Evolutionary conservation across 37 sponge, comb jelly and placozoan species (phyloP).

Genomic region (Chondrilla cf. caribensis): DNA sequence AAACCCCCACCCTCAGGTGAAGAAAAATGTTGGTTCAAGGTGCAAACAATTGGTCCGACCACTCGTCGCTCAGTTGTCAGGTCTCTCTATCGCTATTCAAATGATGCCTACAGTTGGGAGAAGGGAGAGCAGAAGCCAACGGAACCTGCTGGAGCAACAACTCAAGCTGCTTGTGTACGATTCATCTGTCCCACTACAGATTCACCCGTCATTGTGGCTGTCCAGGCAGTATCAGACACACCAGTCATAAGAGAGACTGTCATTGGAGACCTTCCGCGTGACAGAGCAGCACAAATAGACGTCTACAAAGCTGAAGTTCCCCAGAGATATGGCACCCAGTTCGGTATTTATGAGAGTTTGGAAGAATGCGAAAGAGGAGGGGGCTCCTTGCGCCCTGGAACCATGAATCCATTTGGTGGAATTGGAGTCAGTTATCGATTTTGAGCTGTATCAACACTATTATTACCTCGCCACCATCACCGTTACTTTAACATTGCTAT

Average conservation of each 20-base stretch:
- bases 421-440: too few relatives aligned
- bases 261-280: neutral
- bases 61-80: neutral
- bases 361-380: conserved; percentile 22
- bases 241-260: neutral
- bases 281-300: neutral
- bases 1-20: neutral
- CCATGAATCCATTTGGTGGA: too few relatives aligned
- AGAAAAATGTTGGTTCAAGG: conserved; percentile 8
- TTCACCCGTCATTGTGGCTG: neutral
- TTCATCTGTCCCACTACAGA: conserved; percentile 11
- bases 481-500: too few relatives aligned
- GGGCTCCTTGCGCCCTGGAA: neutral
- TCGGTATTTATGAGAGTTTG: conserved; percentile 1
- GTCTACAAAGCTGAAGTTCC: neutral
- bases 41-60: neutral
- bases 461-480: too few relatives aligned
- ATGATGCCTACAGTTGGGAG: neutral
- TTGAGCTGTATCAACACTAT: too few relatives aligned
- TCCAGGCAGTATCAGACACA: neutral
- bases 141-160: neutral
- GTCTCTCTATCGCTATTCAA: neutral
- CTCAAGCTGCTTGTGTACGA: conserved; percentile 9
- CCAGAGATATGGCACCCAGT: neutral
- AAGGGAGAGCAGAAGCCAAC: neutral